Evolutionary conservation across 2,888 invertebrate genomes (phyloP), one percentile per base, ranked within the genome.

Genomic region (Timema podura): DNA sequence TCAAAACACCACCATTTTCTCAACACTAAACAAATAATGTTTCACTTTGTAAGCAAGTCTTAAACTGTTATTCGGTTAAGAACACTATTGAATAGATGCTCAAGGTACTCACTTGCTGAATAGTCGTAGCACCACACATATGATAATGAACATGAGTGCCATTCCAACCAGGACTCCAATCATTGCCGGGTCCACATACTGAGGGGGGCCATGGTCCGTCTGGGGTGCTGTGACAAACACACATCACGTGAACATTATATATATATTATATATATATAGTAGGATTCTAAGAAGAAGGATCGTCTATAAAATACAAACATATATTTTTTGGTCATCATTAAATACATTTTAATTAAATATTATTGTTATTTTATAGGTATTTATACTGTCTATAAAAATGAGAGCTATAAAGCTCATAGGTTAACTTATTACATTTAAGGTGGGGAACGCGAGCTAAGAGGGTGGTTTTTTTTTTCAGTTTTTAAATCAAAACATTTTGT

Each of bases 101-200:
- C 30, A 59, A 13, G 8, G 45, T 15, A 73, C 73, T 86, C 84
- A 95, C 95, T 91, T 93, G 90, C 94, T 94, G 83, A 96, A 96
- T 76, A 95, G 87, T 78, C 93, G 88, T 73, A 96, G 87, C 66
- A 95, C 95, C 76, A 95, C 92, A 83, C 95, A 95, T 79, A 96
- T 93, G 81, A 95, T 94, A 82, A 95, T 87, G 82, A 95, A 95
- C 95, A 95, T 96, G 76, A 95, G 87, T 74, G 91, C 93, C 91
- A 95, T 93, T 70, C 90, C 95, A 73, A 93, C 92, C 76, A 95
- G 86, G 68, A 95, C 91, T 68, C 92, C 91, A 80, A 95, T 94
- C 95, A 94, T 95, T 66, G 94, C 92, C 64, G 94, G 94, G 82
- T 95, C 94, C 74, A 94, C 81, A 76, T 92, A 91, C 73, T 85